phyloP scores from a whole-genome alignment of 2,113 vertebrate genomes.

The Larimichthys crocea region DNA sequence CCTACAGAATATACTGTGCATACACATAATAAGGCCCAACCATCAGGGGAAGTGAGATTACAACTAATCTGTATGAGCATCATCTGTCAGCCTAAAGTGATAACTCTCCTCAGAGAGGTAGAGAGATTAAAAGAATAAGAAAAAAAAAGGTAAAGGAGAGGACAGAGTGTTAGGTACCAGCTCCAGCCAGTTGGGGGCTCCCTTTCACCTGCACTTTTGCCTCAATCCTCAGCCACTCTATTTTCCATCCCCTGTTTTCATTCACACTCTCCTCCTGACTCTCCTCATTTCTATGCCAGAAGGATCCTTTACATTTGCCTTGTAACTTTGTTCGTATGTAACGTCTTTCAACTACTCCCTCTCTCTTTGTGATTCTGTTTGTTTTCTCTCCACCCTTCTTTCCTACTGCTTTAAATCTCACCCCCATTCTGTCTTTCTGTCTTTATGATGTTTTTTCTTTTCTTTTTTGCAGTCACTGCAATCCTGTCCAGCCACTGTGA shows the following conservation, averaged over 20 bases:
- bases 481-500: conserved; percentile 47
- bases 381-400: conserved; percentile 30
- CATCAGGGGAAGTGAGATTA: conserved; percentile 41
- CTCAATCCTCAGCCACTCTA: not conserved
- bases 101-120: conserved; percentile 15
- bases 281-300: conserved; percentile 19
- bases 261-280: not conserved
- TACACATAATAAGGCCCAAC: too few species aligned
- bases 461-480: conserved; percentile 56
- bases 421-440: conserved; percentile 65
- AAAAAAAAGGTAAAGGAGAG: not conserved
- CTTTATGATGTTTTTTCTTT: not conserved
- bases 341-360: conserved; percentile 23
- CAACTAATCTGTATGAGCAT: conserved; percentile 35
- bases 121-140: conserved; percentile 5
- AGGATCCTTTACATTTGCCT: conserved; percentile 28
- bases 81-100: conserved; percentile 22
- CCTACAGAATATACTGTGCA: conserved; percentile 16
- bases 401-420: conserved; percentile 54
- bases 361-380: not conserved
- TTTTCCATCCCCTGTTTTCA: too few species aligned
- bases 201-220: conserved; percentile 55
- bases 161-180: conserved; percentile 5
- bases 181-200: conserved; percentile 67
- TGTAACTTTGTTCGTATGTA: conserved; percentile 47